Evolutionary conservation across 2,113 vertebrate species (phyloP), one percentile per base, ranked within the genome.

Genomic region (Brachypodius melanocephalos): DNA sequence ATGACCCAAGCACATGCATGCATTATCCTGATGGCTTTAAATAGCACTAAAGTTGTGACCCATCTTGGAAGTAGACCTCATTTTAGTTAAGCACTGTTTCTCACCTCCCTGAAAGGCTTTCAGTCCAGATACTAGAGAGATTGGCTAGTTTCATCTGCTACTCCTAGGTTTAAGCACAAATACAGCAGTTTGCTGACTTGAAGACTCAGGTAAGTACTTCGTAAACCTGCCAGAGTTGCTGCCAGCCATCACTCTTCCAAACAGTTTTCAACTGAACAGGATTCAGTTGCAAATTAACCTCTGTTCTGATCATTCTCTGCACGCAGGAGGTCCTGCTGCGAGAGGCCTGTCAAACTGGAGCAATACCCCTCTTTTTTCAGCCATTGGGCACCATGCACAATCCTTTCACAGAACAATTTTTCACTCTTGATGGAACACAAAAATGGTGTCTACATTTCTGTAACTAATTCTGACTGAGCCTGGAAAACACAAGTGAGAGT

Each of bases 241-340:
- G 73, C 48, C 76, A 95, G 49, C 59, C 80, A 79, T 45, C 45
- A 88, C 45, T 91, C 36, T 88, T 74, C 63, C 36, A 67, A 96
- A 80, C 3, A 13, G 19, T 74, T 92, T 93, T 68, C 54, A 79
- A 42, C 40, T 74, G 48, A 89, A 67, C 21, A 43, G 40, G 28
- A 85, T 77, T 75, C 43, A 89, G 62, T 52, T 90, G 40, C 61
- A 91, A 74, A 93, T 95, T 92, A 88, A 94, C 91, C 55, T 93
- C 68, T 78, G 49, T 75, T 85, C 79, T 55, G 42, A 92, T 68
- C 52, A 32, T 55, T 52, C n/a, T 54, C 20, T 52, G 54, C 3
- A 2, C 0, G 0, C 25, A 91, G 63, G n/a, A 85, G 43, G 66
- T 61, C 49, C 62, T 95, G 34, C 66, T 87, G 74, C 59, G 19